phyloP scores from a whole-genome alignment of 1,140 invertebrate genomes.

The Eumeta japonica region DNA sequence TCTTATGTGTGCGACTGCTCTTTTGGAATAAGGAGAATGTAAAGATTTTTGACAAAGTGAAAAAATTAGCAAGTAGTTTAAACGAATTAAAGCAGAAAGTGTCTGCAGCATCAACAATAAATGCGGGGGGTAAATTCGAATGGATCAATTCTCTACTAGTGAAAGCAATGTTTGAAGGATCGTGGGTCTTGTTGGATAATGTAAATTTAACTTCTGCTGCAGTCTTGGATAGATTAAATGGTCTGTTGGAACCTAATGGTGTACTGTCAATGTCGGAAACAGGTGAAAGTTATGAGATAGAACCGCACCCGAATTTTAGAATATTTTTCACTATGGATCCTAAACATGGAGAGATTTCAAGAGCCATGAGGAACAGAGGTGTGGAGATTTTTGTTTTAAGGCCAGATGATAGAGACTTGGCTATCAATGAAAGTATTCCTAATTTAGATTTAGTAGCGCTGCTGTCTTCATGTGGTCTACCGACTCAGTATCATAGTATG shows the following conservation, averaged over 20 bases:
- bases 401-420: constrained; percentile 29
- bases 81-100: constrained; percentile 42
- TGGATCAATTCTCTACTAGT: constrained; percentile 96
- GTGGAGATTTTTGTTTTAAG: constrained; percentile 82
- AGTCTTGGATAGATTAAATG: constrained; percentile 94
- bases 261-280: constrained; percentile 88
- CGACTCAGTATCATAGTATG: constrained; percentile 32
- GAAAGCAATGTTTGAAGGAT: constrained; percentile 77
- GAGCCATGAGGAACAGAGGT: constrained; percentile 97
- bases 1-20: constrained; percentile 40
- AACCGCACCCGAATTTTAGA: constrained; percentile 88
- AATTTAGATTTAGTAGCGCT: constrained; percentile 46
- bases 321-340: constrained; percentile 95
- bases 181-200: constrained; percentile 94
- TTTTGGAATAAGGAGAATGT: constrained; percentile 13
- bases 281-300: constrained; percentile 77
- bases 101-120: constrained; percentile 61
- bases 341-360: constrained; percentile 90
- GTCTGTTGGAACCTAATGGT: constrained; percentile 90
- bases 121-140: constrained; percentile 88
- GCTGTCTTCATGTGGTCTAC: constrained; percentile 38
- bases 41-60: constrained; percentile 9
- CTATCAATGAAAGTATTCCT: constrained; percentile 35
- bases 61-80: constrained; percentile 22
- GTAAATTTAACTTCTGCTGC: constrained; percentile 96